Conservation (phyloP, 23 tunicate species). For the Clavelina lepadiformis region DNA sequence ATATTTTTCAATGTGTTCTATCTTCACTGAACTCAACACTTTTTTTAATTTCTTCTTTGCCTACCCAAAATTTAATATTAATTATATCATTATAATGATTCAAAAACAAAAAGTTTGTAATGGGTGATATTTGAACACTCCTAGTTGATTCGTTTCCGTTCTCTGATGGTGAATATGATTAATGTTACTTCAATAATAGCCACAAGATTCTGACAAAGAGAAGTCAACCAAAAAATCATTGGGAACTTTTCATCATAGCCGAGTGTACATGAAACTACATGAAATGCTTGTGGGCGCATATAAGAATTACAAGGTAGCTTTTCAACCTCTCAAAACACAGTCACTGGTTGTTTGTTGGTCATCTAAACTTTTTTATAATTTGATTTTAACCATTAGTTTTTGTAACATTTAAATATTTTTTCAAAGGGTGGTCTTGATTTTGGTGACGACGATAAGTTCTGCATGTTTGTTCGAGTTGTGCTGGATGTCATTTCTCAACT, state of each 20-base stretch:
- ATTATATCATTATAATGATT: too few species aligned
- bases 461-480: conserved; percentile 27
- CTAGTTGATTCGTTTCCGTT: too few species aligned
- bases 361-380: too few species aligned
- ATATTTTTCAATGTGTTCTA: too few species aligned
- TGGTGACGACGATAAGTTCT: conserved; percentile 54
- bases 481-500: conserved; percentile 63
- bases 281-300: conserved; percentile 62
- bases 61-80: too few species aligned
- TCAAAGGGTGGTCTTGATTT: conserved; percentile 50
- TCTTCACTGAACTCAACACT: too few species aligned
- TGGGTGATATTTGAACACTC: too few species aligned
- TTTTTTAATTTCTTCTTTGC: too few species aligned
- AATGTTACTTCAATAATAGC: too few species aligned
- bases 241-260: conserved; percentile 35
- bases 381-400: neutral
- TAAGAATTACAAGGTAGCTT: conserved; percentile 64
- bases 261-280: conserved; percentile 55
- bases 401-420: neutral
- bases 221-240: conserved; percentile 40
- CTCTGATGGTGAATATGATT: too few species aligned
- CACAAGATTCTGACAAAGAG: conserved; percentile 25
- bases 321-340: neutral
- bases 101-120: too few species aligned
- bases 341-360: neutral